Conservation (phyloP, 2,113 vertebrate species). For the Vulpes lagopus region DNA sequence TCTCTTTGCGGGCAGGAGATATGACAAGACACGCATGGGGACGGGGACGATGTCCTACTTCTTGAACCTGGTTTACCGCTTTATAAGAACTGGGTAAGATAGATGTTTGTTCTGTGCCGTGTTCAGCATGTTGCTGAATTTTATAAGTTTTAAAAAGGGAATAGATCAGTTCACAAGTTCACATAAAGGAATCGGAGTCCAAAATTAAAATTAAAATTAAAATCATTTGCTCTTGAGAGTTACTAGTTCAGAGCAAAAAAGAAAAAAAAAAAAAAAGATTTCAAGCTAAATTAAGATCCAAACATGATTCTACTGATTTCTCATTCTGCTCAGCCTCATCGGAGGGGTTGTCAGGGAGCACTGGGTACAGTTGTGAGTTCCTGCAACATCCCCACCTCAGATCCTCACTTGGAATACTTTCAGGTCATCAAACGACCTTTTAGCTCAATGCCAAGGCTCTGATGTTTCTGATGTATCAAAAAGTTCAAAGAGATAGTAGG, state of each 20-base stretch:
- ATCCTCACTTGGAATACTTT: neutral
- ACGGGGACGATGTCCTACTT: neutral
- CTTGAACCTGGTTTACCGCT: neutral
- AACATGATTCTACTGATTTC: neutral
- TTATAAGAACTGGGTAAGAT: neutral
- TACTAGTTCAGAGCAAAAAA: neutral
- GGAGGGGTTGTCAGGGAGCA: neutral
- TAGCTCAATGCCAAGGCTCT: neutral
- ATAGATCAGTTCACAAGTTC: neutral
- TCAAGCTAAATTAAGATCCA: neutral
- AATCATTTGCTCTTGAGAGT: neutral
- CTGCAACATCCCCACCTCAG: no score
- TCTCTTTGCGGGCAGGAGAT: no score
- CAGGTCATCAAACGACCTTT: neutral
- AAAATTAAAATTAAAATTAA: neutral
- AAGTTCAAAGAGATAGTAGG: neutral
- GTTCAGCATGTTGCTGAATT: neutral
- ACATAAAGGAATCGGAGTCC: neutral
- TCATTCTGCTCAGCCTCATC: neutral
- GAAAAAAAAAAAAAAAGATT: neutral
- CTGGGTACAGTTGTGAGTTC: neutral
- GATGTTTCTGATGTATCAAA: neutral
- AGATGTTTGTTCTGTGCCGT: neutral
- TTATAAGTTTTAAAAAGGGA: neutral
- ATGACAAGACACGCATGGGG: neutral